Percentiles rank a stretch among this genome's conserved stretches.
phyloP scores from a whole-genome alignment of 2,888 invertebrate genomes.

The Helobdella robusta region DNA sequence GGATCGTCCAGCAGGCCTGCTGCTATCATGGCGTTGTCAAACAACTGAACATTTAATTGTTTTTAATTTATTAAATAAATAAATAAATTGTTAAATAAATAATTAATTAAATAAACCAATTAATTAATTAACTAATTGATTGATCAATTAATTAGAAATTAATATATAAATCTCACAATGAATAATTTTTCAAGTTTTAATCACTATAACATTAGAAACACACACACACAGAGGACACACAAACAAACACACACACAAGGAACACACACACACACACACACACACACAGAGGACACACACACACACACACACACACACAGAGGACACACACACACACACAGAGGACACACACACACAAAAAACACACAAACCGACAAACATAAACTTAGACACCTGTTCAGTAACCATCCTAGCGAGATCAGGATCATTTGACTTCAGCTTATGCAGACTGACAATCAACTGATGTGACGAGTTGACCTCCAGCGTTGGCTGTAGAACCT shows the following conservation, averaged over 20 bases:
- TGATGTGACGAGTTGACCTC: constrained; percentile 76
- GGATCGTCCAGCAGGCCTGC: constrained; percentile 89
- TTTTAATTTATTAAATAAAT: neutral
- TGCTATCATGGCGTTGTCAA: constrained; percentile 85
- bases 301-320: too few species aligned
- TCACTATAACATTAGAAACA: neutral
- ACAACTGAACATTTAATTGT: constrained; percentile 57
- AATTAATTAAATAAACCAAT: neutral
- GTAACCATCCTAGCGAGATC: constrained; percentile 73
- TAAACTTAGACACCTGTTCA: constrained; percentile 61
- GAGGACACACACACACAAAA: too few species aligned
- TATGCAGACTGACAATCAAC: constrained; percentile 75
- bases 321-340: too few species aligned
- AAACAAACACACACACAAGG: too few species aligned
- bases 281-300: too few species aligned
- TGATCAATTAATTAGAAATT: neutral
- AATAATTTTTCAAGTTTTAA: neutral
- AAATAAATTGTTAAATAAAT: neutral
- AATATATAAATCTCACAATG: neutral
- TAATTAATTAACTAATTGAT: neutral
- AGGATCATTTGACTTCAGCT: constrained; percentile 64
- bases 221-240: neutral
- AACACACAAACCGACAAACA: neutral
- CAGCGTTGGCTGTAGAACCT: constrained; percentile 76
- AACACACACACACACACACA: too few species aligned